Base-by-base conservation (phyloP, 2,113 vertebrate genomes). In the Lepus americanus region DNA sequence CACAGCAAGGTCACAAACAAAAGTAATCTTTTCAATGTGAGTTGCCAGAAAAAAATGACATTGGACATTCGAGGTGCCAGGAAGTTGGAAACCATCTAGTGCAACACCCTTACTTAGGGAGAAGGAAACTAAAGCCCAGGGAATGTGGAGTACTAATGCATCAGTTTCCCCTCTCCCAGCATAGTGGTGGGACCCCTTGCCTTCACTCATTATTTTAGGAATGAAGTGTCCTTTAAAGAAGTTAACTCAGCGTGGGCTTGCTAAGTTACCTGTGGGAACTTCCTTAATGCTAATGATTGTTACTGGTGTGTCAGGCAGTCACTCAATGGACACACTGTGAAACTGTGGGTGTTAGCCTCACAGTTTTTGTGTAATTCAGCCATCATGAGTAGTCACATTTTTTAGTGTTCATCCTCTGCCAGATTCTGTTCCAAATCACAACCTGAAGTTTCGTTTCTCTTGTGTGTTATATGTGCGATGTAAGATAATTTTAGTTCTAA, bases 191-290 rank as follows among this genome's bases (percentile, higher is more conserved):
- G 33, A 5, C 44, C 27, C 49, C 5, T 20, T 19, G 4, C 33
- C 55, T 86, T 59, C 25, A 36, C 59, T 23, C 10, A 2, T 53
- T 64, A 64, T 66, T 79, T 73, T 59, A 31, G 16, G 25, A n/a
- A 76, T 89, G 61, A 73, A 80, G 61, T 79, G 19, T 20, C 11
- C 84, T 94, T 29, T 55, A 13, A 67, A 49, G 91, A 96, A 89
- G 55, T 36, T 73, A 27, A 67, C 31, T 92, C 44, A 78, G 69
- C 16, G 39, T 51, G 64, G 6, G 55, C 51, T 74, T 91, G 31
- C 31, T 88, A 95, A 88, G 67, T 82, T 90, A 53, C 88, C 44
- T 44, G 44, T 79, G 59, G 31, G 27, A n/a, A 82, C 9, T 11
- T 74, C 33, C 16, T 95, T 89, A 6, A 63, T 96, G 77, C 16